Percentiles rank a stretch among this genome's conserved stretches.
Evolutionary conservation across 2,113 vertebrate species (phyloP).

Genomic region (Colistium nudipinnis): DNA sequence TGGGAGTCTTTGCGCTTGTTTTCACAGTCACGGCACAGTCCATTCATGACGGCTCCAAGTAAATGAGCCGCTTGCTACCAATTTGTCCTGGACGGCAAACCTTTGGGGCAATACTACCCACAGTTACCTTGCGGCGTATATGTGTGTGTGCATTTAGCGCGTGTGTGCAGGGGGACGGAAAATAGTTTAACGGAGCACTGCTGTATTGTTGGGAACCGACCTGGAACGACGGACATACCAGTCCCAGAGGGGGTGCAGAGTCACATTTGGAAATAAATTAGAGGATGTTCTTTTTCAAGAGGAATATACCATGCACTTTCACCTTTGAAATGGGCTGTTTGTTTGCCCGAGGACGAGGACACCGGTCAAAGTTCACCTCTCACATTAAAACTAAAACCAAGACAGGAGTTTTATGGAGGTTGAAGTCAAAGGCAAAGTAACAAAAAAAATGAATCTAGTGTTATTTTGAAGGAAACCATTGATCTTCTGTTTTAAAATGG

Average conservation of each 20-base stretch:
- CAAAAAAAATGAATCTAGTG: slow-evolving; percentile 9
- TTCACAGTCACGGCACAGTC: slow-evolving; percentile 76
- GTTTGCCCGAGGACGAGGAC: slow-evolving; percentile 50
- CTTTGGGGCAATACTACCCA: slow-evolving; percentile 64
- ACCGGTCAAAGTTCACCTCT: slow-evolving; percentile 45
- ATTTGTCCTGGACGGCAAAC: slow-evolving; percentile 78
- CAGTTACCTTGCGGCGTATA: slow-evolving; percentile 52
- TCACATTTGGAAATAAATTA: slow-evolving; percentile 64
- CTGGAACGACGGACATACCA: slow-evolving; percentile 66
- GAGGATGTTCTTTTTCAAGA: slow-evolving; percentile 23
- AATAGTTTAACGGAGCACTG: slow-evolving; percentile 51
- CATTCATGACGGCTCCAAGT: slow-evolving; percentile 75
- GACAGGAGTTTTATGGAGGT: slow-evolving; percentile 45
- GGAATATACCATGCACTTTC: slow-evolving; percentile 31
- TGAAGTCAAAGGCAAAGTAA: slow-evolving; percentile 43
- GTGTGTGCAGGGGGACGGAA: slow-evolving; percentile 24
- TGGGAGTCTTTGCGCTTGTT: slow-evolving; percentile 81
- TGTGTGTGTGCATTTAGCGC: slow-evolving; percentile 1
- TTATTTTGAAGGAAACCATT: background rate
- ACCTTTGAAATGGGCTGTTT: slow-evolving; percentile 49
- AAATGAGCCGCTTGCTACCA: slow-evolving; percentile 83
- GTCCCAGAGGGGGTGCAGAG: slow-evolving; percentile 54
- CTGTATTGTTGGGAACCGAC: slow-evolving; percentile 59
- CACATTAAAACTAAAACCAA: slow-evolving; percentile 25
- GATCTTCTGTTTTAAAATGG: background rate